Percentiles rank a stretch among this genome's conserved stretches.
Conservation (phyloP, 2,888 invertebrate species). For the Lomographa bimaculata region DNA sequence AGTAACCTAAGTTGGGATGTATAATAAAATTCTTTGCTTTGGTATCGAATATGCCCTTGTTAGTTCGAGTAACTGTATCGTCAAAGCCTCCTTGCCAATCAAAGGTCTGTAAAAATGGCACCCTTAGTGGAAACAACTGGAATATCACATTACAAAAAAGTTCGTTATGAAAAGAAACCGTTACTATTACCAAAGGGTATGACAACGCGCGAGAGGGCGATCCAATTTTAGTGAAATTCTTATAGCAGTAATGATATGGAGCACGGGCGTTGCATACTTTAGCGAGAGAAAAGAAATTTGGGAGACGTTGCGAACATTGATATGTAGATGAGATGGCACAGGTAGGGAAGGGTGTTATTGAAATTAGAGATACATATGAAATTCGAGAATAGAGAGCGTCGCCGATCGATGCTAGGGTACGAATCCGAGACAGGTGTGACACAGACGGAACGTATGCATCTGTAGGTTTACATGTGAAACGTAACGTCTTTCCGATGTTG, state of each 20-base stretch:
- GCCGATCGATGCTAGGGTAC: conserved; percentile 49
- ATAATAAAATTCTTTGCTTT: conserved; percentile 21
- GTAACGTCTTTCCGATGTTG: conserved; percentile 39
- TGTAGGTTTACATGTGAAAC: conserved; percentile 38
- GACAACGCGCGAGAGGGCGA: conserved; percentile 73
- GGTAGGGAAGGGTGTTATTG: conserved; percentile 78
- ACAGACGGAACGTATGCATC: conserved; percentile 33
- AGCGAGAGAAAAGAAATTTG: conserved; percentile 76
- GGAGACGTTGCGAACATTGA: conserved; percentile 75
- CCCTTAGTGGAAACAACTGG: conserved; percentile 77
- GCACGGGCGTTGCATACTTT: conserved; percentile 80
- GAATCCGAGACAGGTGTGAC: conserved; percentile 46
- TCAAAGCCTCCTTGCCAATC: conserved; percentile 67
- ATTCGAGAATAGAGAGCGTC: conserved; percentile 65
- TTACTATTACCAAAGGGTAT: conserved; percentile 80
- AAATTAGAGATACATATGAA: conserved; percentile 79
- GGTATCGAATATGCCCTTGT: conserved; percentile 41
- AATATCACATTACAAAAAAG: conserved; percentile 80
- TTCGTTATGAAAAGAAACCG: conserved; percentile 81
- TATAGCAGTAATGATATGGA: conserved; percentile 76
- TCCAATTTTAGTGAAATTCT: conserved; percentile 77
- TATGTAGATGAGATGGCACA: conserved; percentile 80
- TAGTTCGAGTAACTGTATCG: conserved; percentile 58
- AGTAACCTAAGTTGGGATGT: conserved; percentile 1
- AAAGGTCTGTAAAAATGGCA: conserved; percentile 63